These are phyloP conservation scores for Xestia ashworthii DNA, from an alignment of 2,888 invertebrate species.

Conservation along the genomic window DNA sequence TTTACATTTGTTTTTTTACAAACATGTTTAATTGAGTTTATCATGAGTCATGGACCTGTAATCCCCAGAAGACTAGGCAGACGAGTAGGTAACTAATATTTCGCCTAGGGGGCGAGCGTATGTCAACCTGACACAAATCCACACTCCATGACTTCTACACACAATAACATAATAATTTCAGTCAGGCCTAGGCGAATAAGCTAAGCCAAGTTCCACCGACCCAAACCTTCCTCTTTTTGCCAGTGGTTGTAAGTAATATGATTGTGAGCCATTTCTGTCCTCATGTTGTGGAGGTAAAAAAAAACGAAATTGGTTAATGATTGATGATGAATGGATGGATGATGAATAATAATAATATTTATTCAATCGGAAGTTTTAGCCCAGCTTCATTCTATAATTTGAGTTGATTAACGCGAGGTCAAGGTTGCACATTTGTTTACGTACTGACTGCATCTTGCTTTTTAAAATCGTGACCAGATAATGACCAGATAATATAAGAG, in stretches of 20 bases:
- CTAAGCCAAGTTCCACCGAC: neutral
- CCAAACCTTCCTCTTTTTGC: neutral
- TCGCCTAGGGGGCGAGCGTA: neutral
- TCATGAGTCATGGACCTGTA: neutral
- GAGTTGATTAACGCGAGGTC: slow-evolving; percentile 20
- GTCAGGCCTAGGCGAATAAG: neutral
- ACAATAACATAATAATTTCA: neutral
- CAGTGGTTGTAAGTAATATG: neutral
- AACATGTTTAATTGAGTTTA: neutral
- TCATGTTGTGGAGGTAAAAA: neutral
- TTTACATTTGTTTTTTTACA: neutral
- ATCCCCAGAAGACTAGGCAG: too few species aligned
- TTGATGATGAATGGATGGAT: neutral
- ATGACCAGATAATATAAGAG: neutral
- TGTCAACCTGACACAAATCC: too few species aligned
- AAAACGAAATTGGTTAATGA: neutral
- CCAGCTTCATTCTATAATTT: neutral
- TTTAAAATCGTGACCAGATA: slow-evolving; percentile 8
- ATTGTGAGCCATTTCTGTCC: neutral
- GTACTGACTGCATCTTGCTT: slow-evolving; percentile 1
- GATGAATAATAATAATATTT: neutral
- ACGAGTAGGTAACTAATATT: neutral
- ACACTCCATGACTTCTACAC: neutral
- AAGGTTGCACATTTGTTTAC: slow-evolving; percentile 19
- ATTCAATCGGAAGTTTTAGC: slow-evolving; percentile 32